Base-by-base conservation (phyloP, 2,888 invertebrate species). In the Stenchaetothrips biformis region DNA sequence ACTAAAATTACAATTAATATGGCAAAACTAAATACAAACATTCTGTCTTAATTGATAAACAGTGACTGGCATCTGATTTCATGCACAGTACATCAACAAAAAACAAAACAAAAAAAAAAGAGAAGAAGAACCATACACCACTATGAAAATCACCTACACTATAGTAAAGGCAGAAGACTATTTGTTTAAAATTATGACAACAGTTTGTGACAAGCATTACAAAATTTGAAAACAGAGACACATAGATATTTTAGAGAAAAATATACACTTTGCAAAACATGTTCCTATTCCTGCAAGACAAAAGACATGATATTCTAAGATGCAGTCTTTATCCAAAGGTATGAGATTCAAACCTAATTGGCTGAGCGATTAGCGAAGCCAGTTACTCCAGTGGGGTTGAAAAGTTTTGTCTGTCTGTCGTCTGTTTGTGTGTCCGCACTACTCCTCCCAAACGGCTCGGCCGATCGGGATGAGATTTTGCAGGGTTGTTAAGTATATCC, bases 21-120 rank as follows among this genome's bases (percentile, higher is more conserved):
- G 67, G 67, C 67, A 74, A 74, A 74, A 74, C 21, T 74, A 21
- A 74, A 74, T 21, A 74, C n/a, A 74, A 11, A 74, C n/a, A 21
- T 74, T 74, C 37, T 37, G 37, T 74, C 67, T 74, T 59, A 59
- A 18, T 74, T 11, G 67, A 74, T 74, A 74, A 74, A 74, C 25
- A 25, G 67, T 25, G 25, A 74, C 67, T 74, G 67, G 67, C 67
- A 21, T 21, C 25, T 21, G 9, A 25, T 74, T 74, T 74, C 67
- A 9, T 25, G 67, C 67, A 25, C 67, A 74, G 25, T 11, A 74
- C 25, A 25, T 74, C 67, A 74, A 74, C 67, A 74, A 74, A 74
- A 74, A 74, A 74, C 8, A 74, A 74, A 21, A 21, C 25, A 74
- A 74, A 74, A 21, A 11, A 37, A 37, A 37, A 37, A 37, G 37